Evolutionary conservation across 2,797 vertebrate genomes (phyloP).

Genomic region (Amphiprion clarkii): DNA sequence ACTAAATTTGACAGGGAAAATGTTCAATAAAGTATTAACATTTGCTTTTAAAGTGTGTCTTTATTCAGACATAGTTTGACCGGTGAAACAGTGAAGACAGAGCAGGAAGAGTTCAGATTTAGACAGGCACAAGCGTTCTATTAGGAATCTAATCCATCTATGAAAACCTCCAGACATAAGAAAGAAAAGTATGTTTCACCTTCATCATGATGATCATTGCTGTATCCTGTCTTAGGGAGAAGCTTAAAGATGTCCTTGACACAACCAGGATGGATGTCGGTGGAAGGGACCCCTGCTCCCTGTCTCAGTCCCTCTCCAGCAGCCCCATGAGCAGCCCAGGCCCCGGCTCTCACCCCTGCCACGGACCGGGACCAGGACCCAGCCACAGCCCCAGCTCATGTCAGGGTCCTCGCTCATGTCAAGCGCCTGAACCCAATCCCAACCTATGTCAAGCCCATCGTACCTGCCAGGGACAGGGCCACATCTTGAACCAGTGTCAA

Average conservation of each 20-base stretch:
- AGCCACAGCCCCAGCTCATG: conserved; percentile 69
- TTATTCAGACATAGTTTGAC: too few relatives aligned
- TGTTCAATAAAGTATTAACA: too few relatives aligned
- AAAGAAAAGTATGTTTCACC: neutral
- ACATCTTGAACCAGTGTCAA: conserved; percentile 68
- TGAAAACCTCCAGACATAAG: neutral
- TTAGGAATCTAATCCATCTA: neutral
- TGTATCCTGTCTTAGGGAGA: conserved; percentile 85
- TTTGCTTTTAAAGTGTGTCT: too few relatives aligned
- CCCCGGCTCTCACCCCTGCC: conserved; percentile 64
- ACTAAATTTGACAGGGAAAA: too few relatives aligned
- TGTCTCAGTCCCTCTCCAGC: conserved; percentile 82
- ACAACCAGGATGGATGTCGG: conserved; percentile 83
- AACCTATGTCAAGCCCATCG: conserved; percentile 64
- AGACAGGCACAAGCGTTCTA: too few relatives aligned
- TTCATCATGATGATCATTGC: neutral
- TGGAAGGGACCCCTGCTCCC: conserved; percentile 81
- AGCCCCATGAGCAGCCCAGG: conserved; percentile 78
- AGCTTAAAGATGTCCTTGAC: conserved; percentile 93
- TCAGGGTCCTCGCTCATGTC: conserved; percentile 63
- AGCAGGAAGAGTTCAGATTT: too few relatives aligned
- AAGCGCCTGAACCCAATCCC: conserved; percentile 57
- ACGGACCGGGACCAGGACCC: conserved; percentile 65
- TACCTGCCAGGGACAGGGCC: conserved; percentile 66
- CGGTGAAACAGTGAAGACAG: too few relatives aligned